phyloP scores from a whole-genome alignment of 2,113 vertebrate genomes.

The Megatriorchis doriae region DNA sequence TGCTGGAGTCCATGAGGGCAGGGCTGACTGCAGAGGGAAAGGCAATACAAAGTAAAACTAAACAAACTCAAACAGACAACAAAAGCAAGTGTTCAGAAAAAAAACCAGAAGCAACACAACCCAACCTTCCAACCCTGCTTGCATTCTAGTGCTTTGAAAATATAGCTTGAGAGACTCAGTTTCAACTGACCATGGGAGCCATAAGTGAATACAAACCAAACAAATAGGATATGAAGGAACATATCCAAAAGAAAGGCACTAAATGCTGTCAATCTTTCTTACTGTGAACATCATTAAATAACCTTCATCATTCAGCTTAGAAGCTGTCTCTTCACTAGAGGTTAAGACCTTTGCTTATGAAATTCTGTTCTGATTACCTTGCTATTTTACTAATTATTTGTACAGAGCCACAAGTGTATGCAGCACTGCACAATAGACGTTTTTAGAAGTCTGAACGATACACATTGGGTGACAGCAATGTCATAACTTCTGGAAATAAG shows the following conservation, averaged over 20 bases:
- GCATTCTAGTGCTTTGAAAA: constrained; percentile 4
- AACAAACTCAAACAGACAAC: constrained; percentile 45
- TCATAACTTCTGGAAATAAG: background rate
- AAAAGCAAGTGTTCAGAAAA: constrained; percentile 20
- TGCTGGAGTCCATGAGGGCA: constrained; percentile 50
- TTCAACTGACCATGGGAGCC: background rate
- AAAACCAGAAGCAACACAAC: background rate
- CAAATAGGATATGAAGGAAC: background rate
- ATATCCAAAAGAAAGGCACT: background rate
- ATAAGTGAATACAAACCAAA: background rate
- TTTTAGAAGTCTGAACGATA: background rate
- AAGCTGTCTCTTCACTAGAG: background rate
- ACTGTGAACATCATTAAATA: background rate
- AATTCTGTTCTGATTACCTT: background rate
- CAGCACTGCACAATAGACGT: background rate
- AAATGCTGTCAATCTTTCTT: background rate
- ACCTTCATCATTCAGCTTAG: background rate
- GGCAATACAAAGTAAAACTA: constrained; percentile 75
- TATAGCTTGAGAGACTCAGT: background rate
- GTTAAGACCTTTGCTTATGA: background rate
- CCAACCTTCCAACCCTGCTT: background rate
- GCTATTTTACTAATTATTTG: background rate
- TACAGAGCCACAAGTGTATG: background rate
- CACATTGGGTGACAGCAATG: background rate
- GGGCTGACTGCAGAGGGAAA: constrained; percentile 74